A percentile compares a stretch with the other conserved stretches of the same genome.
phyloP scores from a whole-genome alignment of 2,113 vertebrate genomes.

The Cygnus buccinator region DNA sequence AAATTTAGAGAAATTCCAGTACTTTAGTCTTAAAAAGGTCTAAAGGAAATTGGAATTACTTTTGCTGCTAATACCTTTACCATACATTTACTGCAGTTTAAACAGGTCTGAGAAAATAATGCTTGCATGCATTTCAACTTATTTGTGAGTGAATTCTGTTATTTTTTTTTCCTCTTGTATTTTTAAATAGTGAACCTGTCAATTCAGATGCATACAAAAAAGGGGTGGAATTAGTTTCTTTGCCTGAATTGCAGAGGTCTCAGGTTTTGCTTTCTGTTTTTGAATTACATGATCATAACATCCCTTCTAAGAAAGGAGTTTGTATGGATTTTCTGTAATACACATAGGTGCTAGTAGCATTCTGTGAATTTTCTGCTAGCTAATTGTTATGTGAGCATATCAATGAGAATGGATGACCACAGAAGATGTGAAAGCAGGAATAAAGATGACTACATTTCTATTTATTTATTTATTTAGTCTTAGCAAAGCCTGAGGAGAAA shows the following conservation, averaged over 20 bases:
- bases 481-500: not conserved
- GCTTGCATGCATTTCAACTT: not conserved
- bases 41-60: not conserved
- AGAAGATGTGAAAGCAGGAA: not conserved
- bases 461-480: not conserved
- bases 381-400: slow-evolving; percentile 4
- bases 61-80: not conserved
- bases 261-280: not conserved
- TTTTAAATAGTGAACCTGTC: not conserved
- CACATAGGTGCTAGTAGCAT: not conserved
- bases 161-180: not conserved
- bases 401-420: not conserved
- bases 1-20: not conserved
- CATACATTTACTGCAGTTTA: not conserved
- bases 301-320: not conserved
- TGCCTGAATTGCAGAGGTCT: not conserved
- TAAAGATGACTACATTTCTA: not conserved
- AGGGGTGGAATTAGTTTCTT: not conserved
- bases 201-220: not conserved
- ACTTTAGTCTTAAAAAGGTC: not conserved
- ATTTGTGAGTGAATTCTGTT: not conserved
- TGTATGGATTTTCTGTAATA: slow-evolving; percentile 39
- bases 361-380: slow-evolving; percentile 29
- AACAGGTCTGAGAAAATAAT: not conserved
- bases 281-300: not conserved